Percentiles rank a stretch among this genome's conserved stretches.
Conservation (phyloP, 2,113 vertebrate genomes). For the Erythrocercus mccallii region DNA sequence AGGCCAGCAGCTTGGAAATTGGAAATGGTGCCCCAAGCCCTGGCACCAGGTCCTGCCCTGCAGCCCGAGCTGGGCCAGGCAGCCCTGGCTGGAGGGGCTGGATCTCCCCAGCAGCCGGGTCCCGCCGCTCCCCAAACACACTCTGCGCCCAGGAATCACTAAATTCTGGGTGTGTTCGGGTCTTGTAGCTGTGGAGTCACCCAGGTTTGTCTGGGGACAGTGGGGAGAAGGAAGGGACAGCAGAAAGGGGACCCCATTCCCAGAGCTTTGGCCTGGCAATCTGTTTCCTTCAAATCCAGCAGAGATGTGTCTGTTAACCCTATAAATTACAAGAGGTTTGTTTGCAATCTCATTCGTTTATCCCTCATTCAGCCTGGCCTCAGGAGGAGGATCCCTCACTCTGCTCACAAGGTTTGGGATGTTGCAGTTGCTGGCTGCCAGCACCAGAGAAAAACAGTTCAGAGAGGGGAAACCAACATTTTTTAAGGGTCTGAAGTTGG, state of each 20-base stretch:
- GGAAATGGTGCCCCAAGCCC: background rate
- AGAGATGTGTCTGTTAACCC: background rate
- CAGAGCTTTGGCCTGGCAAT: background rate
- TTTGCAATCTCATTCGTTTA: background rate
- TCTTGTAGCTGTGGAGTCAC: rapidly evolving
- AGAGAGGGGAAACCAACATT: background rate
- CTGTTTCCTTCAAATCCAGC: background rate
- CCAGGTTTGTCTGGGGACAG: background rate
- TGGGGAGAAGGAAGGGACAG: background rate
- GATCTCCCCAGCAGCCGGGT: background rate
- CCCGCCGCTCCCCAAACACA: rapidly evolving
- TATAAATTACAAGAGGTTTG: background rate
- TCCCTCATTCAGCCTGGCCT: background rate
- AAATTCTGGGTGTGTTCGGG: rapidly evolving
- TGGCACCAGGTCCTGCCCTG: background rate
- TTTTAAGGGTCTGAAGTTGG: background rate
- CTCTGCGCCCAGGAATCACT: background rate
- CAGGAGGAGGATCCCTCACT: background rate
- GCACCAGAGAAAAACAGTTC: rapidly evolving
- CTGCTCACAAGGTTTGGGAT: rapidly evolving
- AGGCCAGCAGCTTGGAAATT: background rate
- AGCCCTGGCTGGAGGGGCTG: background rate
- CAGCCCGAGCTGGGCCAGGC: background rate
- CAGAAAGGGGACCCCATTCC: background rate
- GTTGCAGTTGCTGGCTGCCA: background rate